Percentiles rank a stretch among this genome's conserved stretches.
Evolutionary conservation across 2,888 invertebrate genomes (phyloP).

Genomic region (Caenorhabditis plicata): DNA sequence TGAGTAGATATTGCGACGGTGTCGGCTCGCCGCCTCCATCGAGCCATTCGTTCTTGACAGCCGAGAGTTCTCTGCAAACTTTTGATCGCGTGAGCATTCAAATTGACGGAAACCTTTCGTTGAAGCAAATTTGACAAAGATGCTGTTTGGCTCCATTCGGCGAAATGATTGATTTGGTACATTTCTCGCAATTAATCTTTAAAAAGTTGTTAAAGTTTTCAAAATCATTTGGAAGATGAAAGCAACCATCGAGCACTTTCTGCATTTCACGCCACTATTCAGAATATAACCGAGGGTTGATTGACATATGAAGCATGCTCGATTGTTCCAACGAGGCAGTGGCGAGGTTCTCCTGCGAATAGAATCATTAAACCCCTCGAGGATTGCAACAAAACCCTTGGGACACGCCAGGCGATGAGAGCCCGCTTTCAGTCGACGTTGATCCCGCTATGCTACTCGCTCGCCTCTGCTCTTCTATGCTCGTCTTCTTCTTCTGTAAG

Average conservation of each 20-base stretch:
- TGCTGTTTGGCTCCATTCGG: conserved; percentile 17
- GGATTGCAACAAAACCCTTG: too few species aligned
- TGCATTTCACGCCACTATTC: conserved; percentile 43
- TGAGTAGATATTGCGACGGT: conserved; percentile 32
- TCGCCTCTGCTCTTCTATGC: conserved; percentile 20
- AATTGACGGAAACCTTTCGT: conserved; percentile 27
- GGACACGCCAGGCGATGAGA: conserved; percentile 27
- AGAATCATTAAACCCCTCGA: too few species aligned
- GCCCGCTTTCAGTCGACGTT: conserved; percentile 23
- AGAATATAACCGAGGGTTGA: conserved; percentile 46
- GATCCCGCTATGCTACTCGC: conserved; percentile 19
- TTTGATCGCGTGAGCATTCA: background rate
- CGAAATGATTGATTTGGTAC: conserved; percentile 11
- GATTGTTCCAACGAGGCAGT: conserved; percentile 26
- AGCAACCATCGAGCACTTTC: conserved; percentile 23
- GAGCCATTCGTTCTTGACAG: conserved; percentile 44
- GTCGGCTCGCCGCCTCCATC: conserved; percentile 24
- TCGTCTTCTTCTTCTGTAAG: conserved; percentile 21
- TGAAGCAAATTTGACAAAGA: conserved; percentile 40
- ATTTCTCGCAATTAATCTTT: conserved; percentile 34
- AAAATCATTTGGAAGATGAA: background rate
- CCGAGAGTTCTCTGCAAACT: conserved; percentile 42
- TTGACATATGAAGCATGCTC: conserved; percentile 30
- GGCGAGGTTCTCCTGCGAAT: conserved; percentile 24
- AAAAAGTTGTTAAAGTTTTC: background rate